Percentiles rank a stretch among this genome's conserved stretches.
These are phyloP conservation scores for Noctua janthe DNA, from an alignment of 2,888 invertebrate genomes.

Conservation along the genomic window DNA sequence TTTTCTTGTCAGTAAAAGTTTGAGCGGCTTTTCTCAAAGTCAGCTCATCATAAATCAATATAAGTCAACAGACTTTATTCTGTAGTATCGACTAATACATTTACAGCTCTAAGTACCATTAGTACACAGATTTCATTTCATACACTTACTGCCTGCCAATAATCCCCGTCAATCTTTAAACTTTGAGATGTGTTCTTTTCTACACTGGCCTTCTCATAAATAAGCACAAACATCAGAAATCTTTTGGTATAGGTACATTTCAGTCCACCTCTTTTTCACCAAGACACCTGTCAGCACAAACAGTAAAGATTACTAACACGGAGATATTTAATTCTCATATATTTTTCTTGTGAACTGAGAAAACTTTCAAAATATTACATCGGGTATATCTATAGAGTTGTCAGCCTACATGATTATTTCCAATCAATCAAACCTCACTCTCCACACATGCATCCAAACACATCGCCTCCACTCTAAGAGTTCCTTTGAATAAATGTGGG, in stretches of 20 bases:
- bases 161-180: not conserved
- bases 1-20: not conserved
- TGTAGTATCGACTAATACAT: not conserved
- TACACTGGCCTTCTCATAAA: not conserved
- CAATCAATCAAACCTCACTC: slow-evolving; percentile 39
- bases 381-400: slow-evolving; percentile 5
- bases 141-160: not conserved
- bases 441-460: slow-evolving; percentile 31
- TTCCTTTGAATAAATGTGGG: slow-evolving; percentile 71
- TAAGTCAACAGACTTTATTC: not conserved
- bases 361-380: not conserved
- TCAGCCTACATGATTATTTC: slow-evolving; percentile 29
- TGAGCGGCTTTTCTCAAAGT: not conserved
- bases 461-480: slow-evolving; percentile 35
- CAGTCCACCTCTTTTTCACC: not conserved
- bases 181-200: not conserved
- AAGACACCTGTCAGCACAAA: not conserved
- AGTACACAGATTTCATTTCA: no score
- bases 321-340: not conserved
- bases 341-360: slow-evolving; percentile 1
- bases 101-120: not conserved
- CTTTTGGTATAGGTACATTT: not conserved
- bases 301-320: not conserved
- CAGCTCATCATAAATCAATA: not conserved
- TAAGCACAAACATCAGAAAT: not conserved